Evolutionary conservation across 2,797 vertebrate genomes (phyloP), one percentile per base, ranked within the genome.

Genomic region (Mallotus villosus): DNA sequence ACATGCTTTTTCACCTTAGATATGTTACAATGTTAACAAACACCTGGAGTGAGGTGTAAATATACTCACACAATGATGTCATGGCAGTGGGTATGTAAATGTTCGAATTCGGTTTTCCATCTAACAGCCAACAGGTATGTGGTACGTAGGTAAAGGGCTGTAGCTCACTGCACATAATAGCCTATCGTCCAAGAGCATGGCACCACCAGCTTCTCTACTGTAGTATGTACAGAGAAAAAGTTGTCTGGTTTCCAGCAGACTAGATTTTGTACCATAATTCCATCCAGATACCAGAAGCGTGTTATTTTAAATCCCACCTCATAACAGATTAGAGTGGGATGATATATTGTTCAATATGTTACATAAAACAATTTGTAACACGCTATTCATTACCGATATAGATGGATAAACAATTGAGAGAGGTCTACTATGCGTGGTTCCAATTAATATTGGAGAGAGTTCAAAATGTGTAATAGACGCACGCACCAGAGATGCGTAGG

Each of bases 331-430:
- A 67, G 25, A 37, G 68, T n/a, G 22, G 74, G 74, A 62, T 71
- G 46, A 61, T 62, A 61, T 62, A 53, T 67, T 73, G 27, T 1
- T 58, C 58, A 72, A 29, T 57, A 25, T 74, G 70, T 90, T 87
- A 86, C 81, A 85, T 88, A 88, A 89, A 74, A 2, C 32, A 12
- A 4, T 53, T 37, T 34, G 32, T 8, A 34, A 53, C 58, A 5
- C 27, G 29, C 19, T 22, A 22, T 34, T 57, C n/a, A 58, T 37
- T 19, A 21, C 19, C 29, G 21, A n/a, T 58, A 7, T 7, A 2
- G 32, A 21, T 21, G 24, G 55, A 68, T 12, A 59, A 21, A 21
- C 19, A n/a, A 21, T 9, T n/a, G 57, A 59, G 57, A 59, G 7
- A 2, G n/a, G n/a, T n/a, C 21, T 4, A 22, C 19, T 29, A 27